Percentiles rank a stretch among this genome's conserved stretches.
These are phyloP conservation scores for Xerus rutilus DNA, from an alignment of 2,797 vertebrate species.

Conservation along the genomic window DNA sequence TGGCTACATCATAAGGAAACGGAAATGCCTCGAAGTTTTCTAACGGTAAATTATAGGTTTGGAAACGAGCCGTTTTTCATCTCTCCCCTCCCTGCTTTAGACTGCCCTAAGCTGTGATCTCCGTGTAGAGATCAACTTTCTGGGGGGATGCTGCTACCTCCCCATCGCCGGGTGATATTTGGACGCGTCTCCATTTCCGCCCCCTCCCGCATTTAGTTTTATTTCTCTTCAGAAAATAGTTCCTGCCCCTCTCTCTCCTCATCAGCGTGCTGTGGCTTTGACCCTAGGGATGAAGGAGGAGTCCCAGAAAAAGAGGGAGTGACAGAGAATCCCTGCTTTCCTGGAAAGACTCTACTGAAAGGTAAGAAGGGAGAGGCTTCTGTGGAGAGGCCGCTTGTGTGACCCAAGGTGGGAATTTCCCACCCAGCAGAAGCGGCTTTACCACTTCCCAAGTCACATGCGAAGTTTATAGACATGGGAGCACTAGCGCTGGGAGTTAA, in stretches of 20 bases:
- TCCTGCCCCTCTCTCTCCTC: neutral
- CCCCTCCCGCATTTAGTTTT: neutral
- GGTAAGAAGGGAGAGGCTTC: neutral
- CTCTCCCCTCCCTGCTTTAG: neutral
- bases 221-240: neutral
- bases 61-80: neutral
- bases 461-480: neutral
- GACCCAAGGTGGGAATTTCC: neutral
- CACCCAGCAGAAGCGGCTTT: neutral
- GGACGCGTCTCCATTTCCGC: neutral
- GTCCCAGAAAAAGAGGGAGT: neutral
- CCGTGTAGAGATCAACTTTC: too few species aligned
- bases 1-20: neutral
- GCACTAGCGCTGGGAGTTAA: rapidly evolving
- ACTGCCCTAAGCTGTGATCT: neutral
- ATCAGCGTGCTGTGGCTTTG: neutral
- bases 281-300: neutral
- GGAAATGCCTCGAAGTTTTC: neutral
- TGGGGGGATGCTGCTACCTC: rapidly evolving
- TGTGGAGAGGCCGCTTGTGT: neutral
- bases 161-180: neutral
- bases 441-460: neutral
- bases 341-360: neutral
- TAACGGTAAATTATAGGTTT: neutral
- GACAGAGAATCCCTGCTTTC: neutral